These are phyloP conservation scores for Raja brachyura DNA, from an alignment of 2,113 vertebrate species.

Conservation along the genomic window DNA sequence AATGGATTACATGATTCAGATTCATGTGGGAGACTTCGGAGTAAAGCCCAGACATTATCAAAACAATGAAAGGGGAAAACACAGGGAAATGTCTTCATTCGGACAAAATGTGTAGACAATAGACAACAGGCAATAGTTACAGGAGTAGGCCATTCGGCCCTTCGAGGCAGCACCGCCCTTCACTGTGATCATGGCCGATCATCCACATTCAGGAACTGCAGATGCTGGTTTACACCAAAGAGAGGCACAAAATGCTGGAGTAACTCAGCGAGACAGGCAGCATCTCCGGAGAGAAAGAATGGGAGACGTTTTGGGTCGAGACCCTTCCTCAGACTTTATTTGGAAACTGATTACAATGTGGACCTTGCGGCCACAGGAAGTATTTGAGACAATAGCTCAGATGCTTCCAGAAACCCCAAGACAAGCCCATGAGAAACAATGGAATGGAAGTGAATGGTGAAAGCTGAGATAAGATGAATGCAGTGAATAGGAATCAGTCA, in stretches of 20 bases:
- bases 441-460: not conserved
- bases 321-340: not conserved
- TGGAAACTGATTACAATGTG: not conserved
- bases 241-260: too few relatives aligned
- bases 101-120: too few relatives aligned
- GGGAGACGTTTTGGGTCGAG: too few relatives aligned
- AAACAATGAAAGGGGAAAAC: not conserved
- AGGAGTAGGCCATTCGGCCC: too few relatives aligned
- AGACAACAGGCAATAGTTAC: too few relatives aligned
- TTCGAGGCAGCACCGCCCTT: too few relatives aligned
- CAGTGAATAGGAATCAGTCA: not conserved
- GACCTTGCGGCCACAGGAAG: not conserved
- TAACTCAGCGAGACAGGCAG: too few relatives aligned
- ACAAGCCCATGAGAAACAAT: not conserved
- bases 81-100: not conserved
- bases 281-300: too few relatives aligned
- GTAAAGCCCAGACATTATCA: not conserved
- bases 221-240: too few relatives aligned
- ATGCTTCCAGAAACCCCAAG: not conserved
- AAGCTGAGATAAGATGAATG: not conserved
- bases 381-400: not conserved
- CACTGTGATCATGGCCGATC: too few relatives aligned
- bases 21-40: too few relatives aligned
- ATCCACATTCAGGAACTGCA: too few relatives aligned
- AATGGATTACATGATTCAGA: not conserved